phyloP scores from a whole-genome alignment of 2,113 vertebrate species.

The Malurus alboscapulatus region DNA sequence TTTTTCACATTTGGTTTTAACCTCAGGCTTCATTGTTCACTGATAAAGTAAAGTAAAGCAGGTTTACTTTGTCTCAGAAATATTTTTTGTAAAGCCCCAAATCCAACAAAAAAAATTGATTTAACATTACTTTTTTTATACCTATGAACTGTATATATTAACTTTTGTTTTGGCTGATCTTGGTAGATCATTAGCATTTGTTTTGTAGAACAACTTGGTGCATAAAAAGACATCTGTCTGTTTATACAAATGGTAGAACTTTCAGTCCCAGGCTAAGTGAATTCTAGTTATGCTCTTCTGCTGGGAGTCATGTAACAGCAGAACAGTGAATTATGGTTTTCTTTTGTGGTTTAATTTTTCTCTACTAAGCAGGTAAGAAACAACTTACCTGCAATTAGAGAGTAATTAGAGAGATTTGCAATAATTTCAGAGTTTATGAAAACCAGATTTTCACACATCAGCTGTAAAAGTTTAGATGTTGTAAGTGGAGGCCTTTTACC shows the following conservation, averaged over 20 bases:
- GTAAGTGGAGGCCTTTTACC: not conserved
- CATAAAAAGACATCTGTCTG: not conserved
- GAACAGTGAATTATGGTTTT: not conserved
- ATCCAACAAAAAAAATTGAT: not conserved
- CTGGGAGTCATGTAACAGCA: not conserved
- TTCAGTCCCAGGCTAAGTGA: not conserved
- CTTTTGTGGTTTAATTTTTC: not conserved
- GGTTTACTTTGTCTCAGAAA: not conserved
- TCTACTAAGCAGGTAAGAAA: not conserved
- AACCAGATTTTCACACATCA: conserved; percentile 35
- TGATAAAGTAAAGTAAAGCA: not conserved
- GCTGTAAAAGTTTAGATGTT: not conserved
- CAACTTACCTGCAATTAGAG: not conserved
- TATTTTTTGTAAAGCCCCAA: not conserved
- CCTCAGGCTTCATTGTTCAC: not conserved
- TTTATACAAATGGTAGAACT: conserved; percentile 28
- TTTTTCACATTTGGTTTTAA: not conserved
- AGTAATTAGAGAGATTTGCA: conserved; percentile 16
- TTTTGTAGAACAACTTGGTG: not conserved
- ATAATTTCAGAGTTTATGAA: not conserved
- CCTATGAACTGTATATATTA: not conserved
- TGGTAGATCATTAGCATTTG: not conserved
- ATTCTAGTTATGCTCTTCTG: conserved; percentile 11
- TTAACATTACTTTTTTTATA: not conserved
- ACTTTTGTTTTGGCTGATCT: not conserved